Base-by-base conservation (phyloP, 2,113 vertebrate species). In the Mionectes macconnelli region DNA sequence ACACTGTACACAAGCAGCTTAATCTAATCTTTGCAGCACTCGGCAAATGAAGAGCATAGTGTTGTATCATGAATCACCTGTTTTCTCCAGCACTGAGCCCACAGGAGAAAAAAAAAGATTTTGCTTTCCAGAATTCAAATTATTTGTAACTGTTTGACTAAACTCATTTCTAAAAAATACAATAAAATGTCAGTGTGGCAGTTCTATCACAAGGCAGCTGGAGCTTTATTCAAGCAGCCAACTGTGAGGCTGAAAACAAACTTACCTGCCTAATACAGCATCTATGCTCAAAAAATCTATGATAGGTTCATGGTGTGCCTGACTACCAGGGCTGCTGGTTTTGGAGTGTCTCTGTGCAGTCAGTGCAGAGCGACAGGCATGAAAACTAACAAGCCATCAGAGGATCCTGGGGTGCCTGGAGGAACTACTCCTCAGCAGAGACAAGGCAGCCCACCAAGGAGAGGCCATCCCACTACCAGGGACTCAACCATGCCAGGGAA, bases 21-120 rank as follows among this genome's bases (percentile, higher is more conserved):
- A 45, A 90, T 74, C 87, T 93, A 59, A 93, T 84, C 66, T 84
- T 79, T 86, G 63, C 78, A 92, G 84, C 60, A 35, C 39, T 82
- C 5, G 5, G 79, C 55, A 87, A 82, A 94, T 59, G 55, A 88
- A 90, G 87, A 91, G 10, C 44, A 30, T 89, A 87, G 87, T 79
- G 86, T 68, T 23, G 3, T 74, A 40, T 84, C 45, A 69, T 68
- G 87, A 90, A 84, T 91, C 66, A 87, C 60, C 62, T 68, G 50
- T 59, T 79, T 80, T 94, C 59, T 82, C 57, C 37, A 81, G 49
- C 37, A 69, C 33, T 28, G 18, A 52, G 33, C 21, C 53, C 49
- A 80, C 42, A 89, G 30, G 10, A 37, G 44, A 78, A 56, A 70
- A 72, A 69, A 6, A 50, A 33, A 7, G 5, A 86, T 64, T 92